These are phyloP conservation scores for Octomys mimax DNA, from an alignment of 2,797 vertebrate species.

Conservation along the genomic window DNA sequence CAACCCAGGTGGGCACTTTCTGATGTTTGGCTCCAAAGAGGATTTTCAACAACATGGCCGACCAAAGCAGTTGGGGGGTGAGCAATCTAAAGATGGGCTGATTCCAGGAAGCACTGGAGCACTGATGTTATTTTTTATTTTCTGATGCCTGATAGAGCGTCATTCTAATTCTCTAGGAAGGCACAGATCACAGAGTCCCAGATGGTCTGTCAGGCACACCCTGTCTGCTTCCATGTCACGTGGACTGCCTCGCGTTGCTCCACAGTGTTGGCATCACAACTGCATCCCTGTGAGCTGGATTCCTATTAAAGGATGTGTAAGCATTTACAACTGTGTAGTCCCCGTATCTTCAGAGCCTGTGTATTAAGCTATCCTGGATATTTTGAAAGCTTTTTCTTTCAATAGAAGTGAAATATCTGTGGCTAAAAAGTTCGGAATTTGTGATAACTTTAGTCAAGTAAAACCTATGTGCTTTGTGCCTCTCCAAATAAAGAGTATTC, in stretches of 20 bases:
- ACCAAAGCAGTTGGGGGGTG: not conserved
- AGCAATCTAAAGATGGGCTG: not conserved
- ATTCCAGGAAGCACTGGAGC: not conserved
- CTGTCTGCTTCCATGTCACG: slow-evolving; percentile 22
- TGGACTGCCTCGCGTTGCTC: slow-evolving; percentile 66
- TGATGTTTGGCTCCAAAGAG: not conserved
- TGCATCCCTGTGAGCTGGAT: slow-evolving; percentile 72
- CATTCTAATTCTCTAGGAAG: slow-evolving; percentile 87
- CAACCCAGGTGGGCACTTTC: not conserved
- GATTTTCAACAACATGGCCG: not conserved
- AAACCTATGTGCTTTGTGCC: slow-evolving; percentile 83
- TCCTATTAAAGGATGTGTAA: slow-evolving; percentile 74
- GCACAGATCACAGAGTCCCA: slow-evolving; percentile 97
- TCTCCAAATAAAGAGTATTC: slow-evolving; percentile 86
- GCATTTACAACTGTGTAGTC: slow-evolving; percentile 77
- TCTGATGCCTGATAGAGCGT: not conserved
- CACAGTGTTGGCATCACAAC: slow-evolving; percentile 65
- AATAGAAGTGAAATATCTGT: slow-evolving; percentile 74
- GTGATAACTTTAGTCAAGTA: slow-evolving; percentile 85
- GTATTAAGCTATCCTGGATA: slow-evolving; percentile 73
- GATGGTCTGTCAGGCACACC: slow-evolving; percentile 93
- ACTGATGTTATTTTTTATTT: not conserved
- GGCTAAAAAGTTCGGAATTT: slow-evolving; percentile 76
- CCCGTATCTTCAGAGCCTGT: slow-evolving; percentile 70
- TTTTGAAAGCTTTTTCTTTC: slow-evolving; percentile 84